Base-by-base conservation (phyloP, 2,888 invertebrate species). In the Ophonus ardosiacus region DNA sequence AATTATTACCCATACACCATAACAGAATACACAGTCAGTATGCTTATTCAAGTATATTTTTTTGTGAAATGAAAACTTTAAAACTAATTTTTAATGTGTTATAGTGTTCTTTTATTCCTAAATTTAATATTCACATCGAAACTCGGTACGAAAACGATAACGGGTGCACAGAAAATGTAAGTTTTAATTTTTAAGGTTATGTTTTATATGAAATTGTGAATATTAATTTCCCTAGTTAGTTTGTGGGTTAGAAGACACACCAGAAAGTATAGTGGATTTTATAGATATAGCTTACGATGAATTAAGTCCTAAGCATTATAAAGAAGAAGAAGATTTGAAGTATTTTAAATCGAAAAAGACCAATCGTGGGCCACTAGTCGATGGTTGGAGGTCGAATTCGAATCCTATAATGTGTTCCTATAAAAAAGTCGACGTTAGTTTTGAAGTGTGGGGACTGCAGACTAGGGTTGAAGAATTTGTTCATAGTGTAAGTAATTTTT, bases 391-490 rank as follows among this genome's bases (percentile, higher is more conserved):
- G 79, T 94, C 95, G 15, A 93, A 92, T 0, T 94, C 93, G 40
- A 92, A 93, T 86, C 98, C 98, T 0, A 95, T 98, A 76, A 98
- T 98, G 98, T 98, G 98, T 91, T 98, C 98, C 86, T 98, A 98
- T 90, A 98, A 98, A 91, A 92, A 96, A 81, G 97, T 98, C 0
- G 93, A 95, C 89, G 96, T 96, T 43, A 96, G 95, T 86, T 98
- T 98, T 91, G 98, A 98, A 91, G 96, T 98, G 4, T 98, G 98
- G 97, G 98, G 98, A 0, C 91, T 98, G 86, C 98, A 98, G 91
- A 97, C 97, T 0, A 94, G 94, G 90, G 97, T 97, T 0, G 98
- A 98, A 91, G 96, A 97, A 85, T 97, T 96, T 90, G 95, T 97
- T 81, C 98, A 98, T 88, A 95, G 94, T 88, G 97, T 96, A 92